A percentile compares a stretch with the other conserved stretches of the same genome.
phyloP scores from a whole-genome alignment of 2,888 invertebrate species.

The Drosophila infuscata region DNA sequence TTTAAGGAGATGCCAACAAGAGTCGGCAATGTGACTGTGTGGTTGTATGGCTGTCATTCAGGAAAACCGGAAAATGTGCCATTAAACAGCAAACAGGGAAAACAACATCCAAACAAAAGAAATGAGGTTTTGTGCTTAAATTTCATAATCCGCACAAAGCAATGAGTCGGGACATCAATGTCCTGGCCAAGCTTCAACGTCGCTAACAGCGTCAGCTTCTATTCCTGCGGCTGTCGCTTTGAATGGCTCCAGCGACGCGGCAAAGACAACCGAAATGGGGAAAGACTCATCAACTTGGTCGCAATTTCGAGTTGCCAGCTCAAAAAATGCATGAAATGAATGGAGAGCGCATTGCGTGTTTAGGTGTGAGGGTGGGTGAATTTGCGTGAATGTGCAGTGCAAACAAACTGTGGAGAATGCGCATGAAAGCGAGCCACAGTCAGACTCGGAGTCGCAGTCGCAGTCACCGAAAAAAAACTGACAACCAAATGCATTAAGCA shows the following conservation, averaged over 20 bases:
- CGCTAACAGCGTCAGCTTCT: conserved; percentile 16
- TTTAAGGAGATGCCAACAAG: conserved; percentile 52
- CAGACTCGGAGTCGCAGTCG: conserved; percentile 20
- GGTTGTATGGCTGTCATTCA: conserved; percentile 23
- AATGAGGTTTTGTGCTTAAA: conserved; percentile 72
- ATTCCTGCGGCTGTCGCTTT: conserved; percentile 48
- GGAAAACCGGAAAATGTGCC: conserved; percentile 70
- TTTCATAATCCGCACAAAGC: conserved; percentile 80
- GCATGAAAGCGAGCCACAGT: conserved; percentile 40
- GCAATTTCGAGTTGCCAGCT: conserved; percentile 58
- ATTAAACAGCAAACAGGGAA: conserved; percentile 68
- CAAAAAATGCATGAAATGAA: conserved; percentile 72
- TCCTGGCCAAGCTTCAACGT: conserved; percentile 23
- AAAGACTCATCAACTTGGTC: conserved; percentile 56
- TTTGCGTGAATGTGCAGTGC: conserved; percentile 51
- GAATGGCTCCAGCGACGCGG: conserved; percentile 74
- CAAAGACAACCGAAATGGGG: conserved; percentile 49
- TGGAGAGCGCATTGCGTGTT: conserved; percentile 37
- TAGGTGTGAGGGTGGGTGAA: conserved; percentile 14
- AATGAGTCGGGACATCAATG: conserved; percentile 62
- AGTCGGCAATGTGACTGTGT: conserved; percentile 28
- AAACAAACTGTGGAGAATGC: conserved; percentile 60
- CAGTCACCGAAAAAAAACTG: conserved; percentile 48
- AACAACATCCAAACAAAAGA: conserved; percentile 43
- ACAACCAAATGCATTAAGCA: conserved; percentile 79